These are phyloP conservation scores for Patiria pectinifera DNA, from an alignment of 53 echinoderm and acorn worm species.

Conservation along the genomic window DNA sequence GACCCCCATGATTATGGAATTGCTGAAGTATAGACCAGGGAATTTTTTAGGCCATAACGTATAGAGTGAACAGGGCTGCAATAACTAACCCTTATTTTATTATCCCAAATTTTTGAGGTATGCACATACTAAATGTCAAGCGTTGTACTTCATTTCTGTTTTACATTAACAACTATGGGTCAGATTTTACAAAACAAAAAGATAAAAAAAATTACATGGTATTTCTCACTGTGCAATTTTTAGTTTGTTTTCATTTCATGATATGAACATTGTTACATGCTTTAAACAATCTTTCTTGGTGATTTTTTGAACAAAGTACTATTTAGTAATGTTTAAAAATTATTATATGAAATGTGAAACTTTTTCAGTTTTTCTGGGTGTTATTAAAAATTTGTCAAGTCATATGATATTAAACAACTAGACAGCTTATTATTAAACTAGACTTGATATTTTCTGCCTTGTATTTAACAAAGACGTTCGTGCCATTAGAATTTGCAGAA, in stretches of 20 bases:
- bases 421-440: conserved; percentile 59
- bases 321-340: conserved; percentile 60
- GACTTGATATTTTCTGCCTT: conserved; percentile 65
- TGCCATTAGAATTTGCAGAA: conserved; percentile 50
- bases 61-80: conserved; percentile 11
- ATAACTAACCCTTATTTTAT: background rate
- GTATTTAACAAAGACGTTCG: conserved; percentile 53
- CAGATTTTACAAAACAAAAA: conserved; percentile 26
- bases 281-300: conserved; percentile 58
- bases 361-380: conserved; percentile 64
- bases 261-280: conserved; percentile 59
- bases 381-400: conserved; percentile 57
- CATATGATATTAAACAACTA: conserved; percentile 63
- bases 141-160: conserved; percentile 11
- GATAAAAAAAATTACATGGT: background rate
- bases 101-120: conserved; percentile 3
- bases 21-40: conserved; percentile 45
- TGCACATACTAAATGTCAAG: background rate
- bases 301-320: conserved; percentile 67
- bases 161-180: conserved; percentile 22
- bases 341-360: conserved; percentile 51
- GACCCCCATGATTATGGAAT: background rate
- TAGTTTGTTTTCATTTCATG: conserved; percentile 56
- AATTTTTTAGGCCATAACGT: background rate
- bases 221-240: conserved; percentile 62